Conservation (phyloP, 92 coral and sea anemone genomes). For the Zoanthus sociatus region DNA sequence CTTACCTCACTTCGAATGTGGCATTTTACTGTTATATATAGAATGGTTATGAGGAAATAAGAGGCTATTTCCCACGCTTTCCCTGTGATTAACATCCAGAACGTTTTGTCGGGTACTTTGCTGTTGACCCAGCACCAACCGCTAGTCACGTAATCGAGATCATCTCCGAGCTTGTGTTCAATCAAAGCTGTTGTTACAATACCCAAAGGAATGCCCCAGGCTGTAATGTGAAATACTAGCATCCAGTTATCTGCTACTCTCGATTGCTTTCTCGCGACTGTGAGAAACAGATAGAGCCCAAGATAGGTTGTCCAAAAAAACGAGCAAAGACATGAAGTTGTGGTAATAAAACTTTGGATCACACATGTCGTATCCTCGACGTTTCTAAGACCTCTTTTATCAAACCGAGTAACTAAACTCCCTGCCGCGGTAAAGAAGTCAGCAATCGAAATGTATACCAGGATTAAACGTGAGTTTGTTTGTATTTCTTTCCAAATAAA, state of each 20-base stretch:
- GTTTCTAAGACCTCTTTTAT: neutral
- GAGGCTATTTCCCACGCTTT: slow-evolving; percentile 92
- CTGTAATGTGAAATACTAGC: slow-evolving; percentile 73
- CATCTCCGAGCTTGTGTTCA: slow-evolving; percentile 68
- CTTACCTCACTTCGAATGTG: slow-evolving; percentile 88
- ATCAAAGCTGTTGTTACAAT: slow-evolving; percentile 67
- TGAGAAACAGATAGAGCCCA: slow-evolving; percentile 75
- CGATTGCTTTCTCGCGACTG: slow-evolving; percentile 65
- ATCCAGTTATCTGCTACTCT: slow-evolving; percentile 71
- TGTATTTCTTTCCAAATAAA: slow-evolving; percentile 89
- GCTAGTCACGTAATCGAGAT: slow-evolving; percentile 52
- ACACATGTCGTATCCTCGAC: slow-evolving; percentile 36
- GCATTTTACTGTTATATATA: slow-evolving; percentile 74
- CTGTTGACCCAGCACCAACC: slow-evolving; percentile 95
- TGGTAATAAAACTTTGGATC: slow-evolving; percentile 84
- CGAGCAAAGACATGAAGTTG: slow-evolving; percentile 87
- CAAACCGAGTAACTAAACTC: slow-evolving; percentile 51
- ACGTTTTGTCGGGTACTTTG: neutral
- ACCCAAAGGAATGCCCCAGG: slow-evolving; percentile 83
- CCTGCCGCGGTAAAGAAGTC: slow-evolving; percentile 90
- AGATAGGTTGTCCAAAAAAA: slow-evolving; percentile 95
- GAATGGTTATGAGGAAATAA: slow-evolving; percentile 61
- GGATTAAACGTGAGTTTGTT: slow-evolving; percentile 81
- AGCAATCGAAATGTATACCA: slow-evolving; percentile 88
- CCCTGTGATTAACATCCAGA: slow-evolving; percentile 94